Conservation (phyloP, 1,140 invertebrate species). For the Diorhabda carinulata region DNA sequence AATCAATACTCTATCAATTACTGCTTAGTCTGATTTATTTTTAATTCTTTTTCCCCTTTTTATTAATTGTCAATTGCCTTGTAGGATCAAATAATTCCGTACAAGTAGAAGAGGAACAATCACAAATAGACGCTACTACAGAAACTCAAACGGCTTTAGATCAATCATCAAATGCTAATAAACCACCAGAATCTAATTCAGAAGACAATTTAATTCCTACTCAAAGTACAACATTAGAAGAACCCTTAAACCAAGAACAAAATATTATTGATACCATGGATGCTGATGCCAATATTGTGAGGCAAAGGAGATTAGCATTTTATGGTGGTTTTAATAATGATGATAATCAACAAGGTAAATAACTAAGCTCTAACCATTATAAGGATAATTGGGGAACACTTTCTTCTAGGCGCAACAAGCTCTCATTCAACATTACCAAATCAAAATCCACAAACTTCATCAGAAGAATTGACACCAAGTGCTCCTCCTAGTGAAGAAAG, state of each 20-base stretch:
- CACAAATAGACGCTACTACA: background rate
- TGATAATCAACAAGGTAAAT: background rate
- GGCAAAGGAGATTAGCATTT: slow-evolving; percentile 41
- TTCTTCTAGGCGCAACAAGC: background rate
- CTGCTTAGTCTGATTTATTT: no score
- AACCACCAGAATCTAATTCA: background rate
- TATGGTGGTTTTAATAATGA: slow-evolving; percentile 23
- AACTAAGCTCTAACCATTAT: background rate
- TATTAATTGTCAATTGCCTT: background rate
- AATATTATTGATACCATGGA: slow-evolving; percentile 58
- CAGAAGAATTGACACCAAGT: background rate
- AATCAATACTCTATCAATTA: no score
- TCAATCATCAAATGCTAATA: background rate
- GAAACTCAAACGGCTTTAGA: background rate
- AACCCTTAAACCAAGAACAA: slow-evolving; percentile 40
- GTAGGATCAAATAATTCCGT: background rate
- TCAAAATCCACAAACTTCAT: background rate
- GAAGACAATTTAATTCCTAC: background rate
- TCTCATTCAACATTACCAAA: background rate
- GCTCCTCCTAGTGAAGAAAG: slow-evolving; percentile 5
- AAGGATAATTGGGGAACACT: background rate
- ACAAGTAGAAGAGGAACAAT: background rate
- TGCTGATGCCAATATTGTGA: slow-evolving; percentile 32
- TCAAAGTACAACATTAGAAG: background rate
- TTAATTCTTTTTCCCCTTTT: no score